phyloP scores from a whole-genome alignment of 2,888 invertebrate genomes.

The Thyatira batis region DNA sequence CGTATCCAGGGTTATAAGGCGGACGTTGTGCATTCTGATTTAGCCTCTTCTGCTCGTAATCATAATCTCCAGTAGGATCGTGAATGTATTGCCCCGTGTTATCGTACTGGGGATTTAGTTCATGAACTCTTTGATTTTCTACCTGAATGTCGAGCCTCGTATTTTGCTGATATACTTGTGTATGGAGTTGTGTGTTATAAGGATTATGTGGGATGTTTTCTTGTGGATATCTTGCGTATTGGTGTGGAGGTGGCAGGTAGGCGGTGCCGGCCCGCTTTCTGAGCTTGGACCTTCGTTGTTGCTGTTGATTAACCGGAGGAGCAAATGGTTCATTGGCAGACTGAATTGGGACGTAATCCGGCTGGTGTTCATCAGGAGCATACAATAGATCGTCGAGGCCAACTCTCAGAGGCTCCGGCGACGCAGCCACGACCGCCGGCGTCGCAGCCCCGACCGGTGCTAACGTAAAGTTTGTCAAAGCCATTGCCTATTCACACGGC shows the following conservation, averaged over 20 bases:
- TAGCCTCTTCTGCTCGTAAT: conserved; percentile 68
- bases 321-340: conserved; percentile 51
- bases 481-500: conserved; percentile 69
- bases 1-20: conserved; percentile 63
- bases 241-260: conserved; percentile 72
- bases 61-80: conserved; percentile 75
- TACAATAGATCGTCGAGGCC: conserved; percentile 71
- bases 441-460: conserved; percentile 59
- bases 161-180: conserved; percentile 71
- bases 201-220: conserved; percentile 66
- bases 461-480: conserved; percentile 72
- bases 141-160: conserved; percentile 64
- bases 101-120: conserved; percentile 62
- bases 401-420: conserved; percentile 59
- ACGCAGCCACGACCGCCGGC: conserved; percentile 57
- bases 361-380: conserved; percentile 65
- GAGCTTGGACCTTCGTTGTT: conserved; percentile 62
- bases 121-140: conserved; percentile 69
- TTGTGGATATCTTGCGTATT: conserved; percentile 69
- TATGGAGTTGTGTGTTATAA: conserved; percentile 59
- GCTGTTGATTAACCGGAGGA: conserved; percentile 42
- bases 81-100: conserved; percentile 73
- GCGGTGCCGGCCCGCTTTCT: conserved; percentile 74
- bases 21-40: conserved; percentile 49
- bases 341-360: conserved; percentile 44